phyloP scores from a whole-genome alignment of 2,888 invertebrate genomes.

The Hyposoter dolosus region DNA sequence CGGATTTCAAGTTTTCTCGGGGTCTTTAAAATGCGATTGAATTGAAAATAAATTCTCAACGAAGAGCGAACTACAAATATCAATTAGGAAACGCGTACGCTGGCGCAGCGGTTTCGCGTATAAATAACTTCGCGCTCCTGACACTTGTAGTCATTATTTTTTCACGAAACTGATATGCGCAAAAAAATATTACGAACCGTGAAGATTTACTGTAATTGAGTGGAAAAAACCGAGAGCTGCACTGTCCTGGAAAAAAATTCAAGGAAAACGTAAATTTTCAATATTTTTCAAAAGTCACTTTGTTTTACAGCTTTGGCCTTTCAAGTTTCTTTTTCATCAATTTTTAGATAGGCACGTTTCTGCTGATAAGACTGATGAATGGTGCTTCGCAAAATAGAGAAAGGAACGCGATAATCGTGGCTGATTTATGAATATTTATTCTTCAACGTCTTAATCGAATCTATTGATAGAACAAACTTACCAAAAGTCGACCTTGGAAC shows the following conservation, averaged over 20 bases:
- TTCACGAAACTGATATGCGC: neutral
- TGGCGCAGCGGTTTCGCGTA: neutral
- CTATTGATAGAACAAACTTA: neutral
- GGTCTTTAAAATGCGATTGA: neutral
- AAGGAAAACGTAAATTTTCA: neutral
- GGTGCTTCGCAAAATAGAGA: neutral
- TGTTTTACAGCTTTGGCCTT: neutral
- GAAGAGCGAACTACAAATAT: neutral
- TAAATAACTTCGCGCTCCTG: neutral
- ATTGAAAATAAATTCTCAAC: neutral
- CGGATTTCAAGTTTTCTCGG: neutral
- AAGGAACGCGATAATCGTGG: neutral
- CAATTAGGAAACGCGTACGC: neutral
- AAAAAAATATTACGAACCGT: neutral
- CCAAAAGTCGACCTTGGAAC: neutral
- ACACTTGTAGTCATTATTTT: conserved; percentile 10
- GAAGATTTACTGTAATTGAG: conserved; percentile 8
- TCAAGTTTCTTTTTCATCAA: neutral
- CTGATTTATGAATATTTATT: neutral
- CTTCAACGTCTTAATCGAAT: neutral
- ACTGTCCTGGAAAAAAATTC: neutral
- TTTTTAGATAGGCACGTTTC: neutral
- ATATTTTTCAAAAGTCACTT: neutral
- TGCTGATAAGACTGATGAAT: neutral
- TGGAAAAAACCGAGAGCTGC: neutral